Conservation (phyloP, 2,113 vertebrate species). For the Brachypodius melanocephalos region DNA sequence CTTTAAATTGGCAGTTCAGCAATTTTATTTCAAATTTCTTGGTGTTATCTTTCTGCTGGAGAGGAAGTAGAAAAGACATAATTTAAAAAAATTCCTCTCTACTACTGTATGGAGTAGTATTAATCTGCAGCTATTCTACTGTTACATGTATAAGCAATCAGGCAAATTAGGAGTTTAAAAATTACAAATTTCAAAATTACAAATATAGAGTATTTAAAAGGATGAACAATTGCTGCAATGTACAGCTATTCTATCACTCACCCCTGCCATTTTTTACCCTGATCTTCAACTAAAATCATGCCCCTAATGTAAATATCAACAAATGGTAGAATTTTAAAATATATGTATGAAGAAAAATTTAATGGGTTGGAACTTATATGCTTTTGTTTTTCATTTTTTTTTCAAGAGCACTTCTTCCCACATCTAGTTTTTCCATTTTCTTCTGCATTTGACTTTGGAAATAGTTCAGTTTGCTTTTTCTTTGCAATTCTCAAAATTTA, state of each 20-base stretch:
- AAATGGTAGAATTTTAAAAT: background rate
- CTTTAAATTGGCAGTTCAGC: background rate
- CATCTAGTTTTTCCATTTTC: background rate
- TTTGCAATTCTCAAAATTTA: background rate
- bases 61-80: background rate
- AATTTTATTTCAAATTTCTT: background rate
- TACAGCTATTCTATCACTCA: background rate
- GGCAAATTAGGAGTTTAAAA: background rate
- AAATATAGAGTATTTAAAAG: background rate
- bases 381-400: background rate
- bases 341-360: background rate
- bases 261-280: background rate
- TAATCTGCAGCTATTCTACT: background rate
- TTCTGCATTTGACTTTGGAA: background rate
- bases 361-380: background rate
- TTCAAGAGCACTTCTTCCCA: background rate
- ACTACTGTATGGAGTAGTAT: background rate
- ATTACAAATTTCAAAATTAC: background rate
- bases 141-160: background rate
- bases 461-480: background rate
- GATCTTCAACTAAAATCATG: background rate
- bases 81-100: background rate
- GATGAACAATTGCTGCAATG: background rate
- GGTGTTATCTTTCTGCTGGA: background rate
- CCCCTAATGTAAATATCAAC: background rate